Evolutionary conservation across 2,797 vertebrate species (phyloP).

Genomic region (Carcharodon carcharias): DNA sequence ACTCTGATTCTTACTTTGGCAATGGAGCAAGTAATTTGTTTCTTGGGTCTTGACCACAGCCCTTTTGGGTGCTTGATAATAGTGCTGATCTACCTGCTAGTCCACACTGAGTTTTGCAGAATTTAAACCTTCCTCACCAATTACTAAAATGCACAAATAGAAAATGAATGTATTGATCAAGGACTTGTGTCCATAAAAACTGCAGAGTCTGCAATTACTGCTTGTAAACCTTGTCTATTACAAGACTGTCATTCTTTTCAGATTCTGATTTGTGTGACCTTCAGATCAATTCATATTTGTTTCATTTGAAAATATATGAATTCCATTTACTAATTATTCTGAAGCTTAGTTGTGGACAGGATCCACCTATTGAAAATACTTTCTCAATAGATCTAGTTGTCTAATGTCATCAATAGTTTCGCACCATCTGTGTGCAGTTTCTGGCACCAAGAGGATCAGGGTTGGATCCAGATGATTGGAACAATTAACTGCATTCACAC

Average conservation of each 20-base stretch:
- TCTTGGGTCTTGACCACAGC: background rate
- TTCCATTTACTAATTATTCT: background rate
- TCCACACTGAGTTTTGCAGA: background rate
- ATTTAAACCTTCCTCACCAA: background rate
- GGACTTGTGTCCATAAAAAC: background rate
- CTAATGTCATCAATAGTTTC: background rate
- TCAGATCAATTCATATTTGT: background rate
- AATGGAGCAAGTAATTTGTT: background rate
- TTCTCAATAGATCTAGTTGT: background rate
- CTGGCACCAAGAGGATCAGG: background rate
- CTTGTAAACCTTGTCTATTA: background rate
- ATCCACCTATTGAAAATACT: background rate
- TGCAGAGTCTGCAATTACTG: background rate
- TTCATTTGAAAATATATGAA: background rate
- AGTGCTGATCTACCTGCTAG: background rate
- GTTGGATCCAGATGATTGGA: background rate
- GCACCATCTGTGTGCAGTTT: background rate
- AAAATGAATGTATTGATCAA: background rate
- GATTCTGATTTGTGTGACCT: background rate
- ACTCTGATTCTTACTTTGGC: background rate
- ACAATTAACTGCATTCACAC: background rate
- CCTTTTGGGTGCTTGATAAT: background rate
- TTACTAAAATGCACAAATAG: background rate
- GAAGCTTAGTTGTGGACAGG: background rate
- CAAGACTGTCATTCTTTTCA: background rate